Conservation (phyloP, 2,113 vertebrate genomes). For the Oriolus oriolus region DNA sequence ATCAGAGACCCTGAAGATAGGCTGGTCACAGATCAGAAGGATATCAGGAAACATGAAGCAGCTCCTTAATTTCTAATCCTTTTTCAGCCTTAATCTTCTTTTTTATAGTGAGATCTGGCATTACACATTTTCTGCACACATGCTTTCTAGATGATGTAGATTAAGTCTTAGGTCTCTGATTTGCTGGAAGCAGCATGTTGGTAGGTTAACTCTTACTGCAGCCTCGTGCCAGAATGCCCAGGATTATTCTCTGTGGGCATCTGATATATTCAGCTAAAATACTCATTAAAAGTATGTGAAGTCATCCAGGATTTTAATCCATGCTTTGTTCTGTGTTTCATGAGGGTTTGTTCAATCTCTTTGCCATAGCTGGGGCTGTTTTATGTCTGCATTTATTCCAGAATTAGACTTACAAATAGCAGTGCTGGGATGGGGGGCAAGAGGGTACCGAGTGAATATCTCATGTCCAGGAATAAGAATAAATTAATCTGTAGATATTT, state of each 20-base stretch:
- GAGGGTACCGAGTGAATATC: neutral
- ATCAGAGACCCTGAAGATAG: constrained; percentile 4
- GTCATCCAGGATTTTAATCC: neutral
- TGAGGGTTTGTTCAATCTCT: neutral
- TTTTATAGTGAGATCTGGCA: constrained; percentile 45
- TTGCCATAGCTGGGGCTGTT: neutral
- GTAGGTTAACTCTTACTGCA: neutral
- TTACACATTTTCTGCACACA: constrained; percentile 46
- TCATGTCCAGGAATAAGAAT: neutral
- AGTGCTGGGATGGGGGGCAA: neutral
- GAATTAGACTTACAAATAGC: neutral
- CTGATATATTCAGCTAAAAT: neutral
- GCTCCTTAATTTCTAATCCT: constrained; percentile 66
- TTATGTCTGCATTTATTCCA: neutral
- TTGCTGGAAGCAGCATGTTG: neutral
- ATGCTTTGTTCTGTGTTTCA: neutral
- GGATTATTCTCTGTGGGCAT: neutral
- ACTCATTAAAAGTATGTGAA: neutral
- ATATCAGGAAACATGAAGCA: constrained; percentile 48
- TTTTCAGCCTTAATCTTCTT: constrained; percentile 62
- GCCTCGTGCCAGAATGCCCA: neutral
- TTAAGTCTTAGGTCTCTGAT: constrained; percentile 8
- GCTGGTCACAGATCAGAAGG: constrained; percentile 52
- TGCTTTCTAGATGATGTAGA: constrained; percentile 46
- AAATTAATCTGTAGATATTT: neutral